phyloP scores from a whole-genome alignment of 2,888 invertebrate genomes.

The Drymonia ruficornis region DNA sequence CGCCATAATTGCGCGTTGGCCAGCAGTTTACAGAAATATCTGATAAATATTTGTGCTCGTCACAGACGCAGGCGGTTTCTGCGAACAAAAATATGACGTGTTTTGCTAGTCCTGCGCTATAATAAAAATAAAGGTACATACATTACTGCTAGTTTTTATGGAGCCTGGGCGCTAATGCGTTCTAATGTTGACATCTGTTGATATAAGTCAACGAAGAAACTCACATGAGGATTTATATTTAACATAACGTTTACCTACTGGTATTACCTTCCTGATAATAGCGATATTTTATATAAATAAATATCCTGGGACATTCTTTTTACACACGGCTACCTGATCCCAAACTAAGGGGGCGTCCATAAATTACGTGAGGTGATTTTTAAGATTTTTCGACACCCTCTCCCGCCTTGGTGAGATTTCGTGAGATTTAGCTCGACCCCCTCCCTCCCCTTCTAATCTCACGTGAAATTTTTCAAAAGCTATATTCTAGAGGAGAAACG shows the following conservation, averaged over 20 bases:
- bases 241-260: neutral
- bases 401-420: too few relatives aligned
- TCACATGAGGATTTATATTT: neutral
- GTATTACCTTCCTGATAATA: too few relatives aligned
- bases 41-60: slow-evolving; percentile 63
- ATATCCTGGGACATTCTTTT: too few relatives aligned
- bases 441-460: too few relatives aligned
- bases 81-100: slow-evolving; percentile 49
- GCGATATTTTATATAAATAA: too few relatives aligned
- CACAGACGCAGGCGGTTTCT: slow-evolving; percentile 37
- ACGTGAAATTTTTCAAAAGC: too few relatives aligned
- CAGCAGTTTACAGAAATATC: slow-evolving; percentile 58
- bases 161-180: slow-evolving; percentile 22
- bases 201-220: slow-evolving; percentile 24
- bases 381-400: too few relatives aligned
- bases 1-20: slow-evolving; percentile 45
- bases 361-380: too few relatives aligned
- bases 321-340: too few relatives aligned
- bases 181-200: slow-evolving; percentile 32
- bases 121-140: slow-evolving; percentile 7
- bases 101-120: slow-evolving; percentile 20
- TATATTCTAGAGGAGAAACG: too few relatives aligned
- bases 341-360: too few relatives aligned
- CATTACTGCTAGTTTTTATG: slow-evolving; percentile 23
- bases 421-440: too few relatives aligned